Percentiles rank a stretch among this genome's conserved stretches.
phyloP scores from a whole-genome alignment of 2,888 invertebrate genomes.

The Abrostola triplasia region DNA sequence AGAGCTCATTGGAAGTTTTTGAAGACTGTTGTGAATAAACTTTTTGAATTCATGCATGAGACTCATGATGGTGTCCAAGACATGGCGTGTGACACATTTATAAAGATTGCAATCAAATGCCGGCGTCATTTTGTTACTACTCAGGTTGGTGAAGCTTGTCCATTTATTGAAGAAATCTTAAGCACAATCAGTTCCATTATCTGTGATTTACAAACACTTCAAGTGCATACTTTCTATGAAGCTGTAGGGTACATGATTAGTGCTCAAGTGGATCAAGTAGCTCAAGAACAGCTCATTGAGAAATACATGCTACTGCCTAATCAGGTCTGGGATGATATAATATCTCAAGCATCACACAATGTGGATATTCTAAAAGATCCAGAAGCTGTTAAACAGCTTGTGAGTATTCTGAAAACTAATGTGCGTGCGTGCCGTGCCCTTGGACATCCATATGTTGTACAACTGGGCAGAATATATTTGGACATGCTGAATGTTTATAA shows the following conservation, averaged over 20 bases:
- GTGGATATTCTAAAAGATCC: constrained; percentile 98
- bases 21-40: constrained; percentile 99
- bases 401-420: constrained; percentile 99
- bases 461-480: constrained; percentile 98
- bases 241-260: constrained; percentile 99
- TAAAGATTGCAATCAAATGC: constrained; percentile 99
- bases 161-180: constrained; percentile 99
- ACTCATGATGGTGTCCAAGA: constrained; percentile 99
- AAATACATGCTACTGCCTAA: constrained; percentile 99
- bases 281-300: constrained; percentile 98
- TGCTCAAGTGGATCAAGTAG: constrained; percentile 96
- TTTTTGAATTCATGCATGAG: constrained; percentile 99
- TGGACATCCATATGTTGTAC: constrained; percentile 98
- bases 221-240: constrained; percentile 99
- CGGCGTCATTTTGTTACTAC: constrained; percentile 98
- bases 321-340: constrained; percentile 99
- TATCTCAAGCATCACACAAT: constrained; percentile 98
- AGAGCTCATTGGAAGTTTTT: constrained; percentile 99
- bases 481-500: constrained; percentile 99
- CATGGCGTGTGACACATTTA: constrained; percentile 99
- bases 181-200: constrained; percentile 98
- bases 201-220: constrained; percentile 99
- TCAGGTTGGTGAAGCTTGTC: constrained; percentile 98
- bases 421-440: constrained; percentile 99
- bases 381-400: constrained; percentile 98